Evolutionary conservation across 2,113 vertebrate genomes (phyloP).

Genomic region (Bombycilla garrulus): DNA sequence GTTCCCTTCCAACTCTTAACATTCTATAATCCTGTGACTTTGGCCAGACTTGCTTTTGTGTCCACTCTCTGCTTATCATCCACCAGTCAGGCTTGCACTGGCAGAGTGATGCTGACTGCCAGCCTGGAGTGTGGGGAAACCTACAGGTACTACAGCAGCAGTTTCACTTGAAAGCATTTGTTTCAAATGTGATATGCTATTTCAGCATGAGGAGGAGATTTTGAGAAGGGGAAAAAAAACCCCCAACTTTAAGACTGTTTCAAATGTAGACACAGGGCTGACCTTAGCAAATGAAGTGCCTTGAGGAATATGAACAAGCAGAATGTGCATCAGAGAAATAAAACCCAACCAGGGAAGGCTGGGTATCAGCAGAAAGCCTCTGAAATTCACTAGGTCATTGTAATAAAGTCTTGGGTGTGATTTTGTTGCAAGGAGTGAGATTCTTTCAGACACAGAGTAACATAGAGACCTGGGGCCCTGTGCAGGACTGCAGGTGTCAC

Average conservation of each 20-base stretch:
- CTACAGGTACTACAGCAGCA: not conserved
- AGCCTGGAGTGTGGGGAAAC: accelerated
- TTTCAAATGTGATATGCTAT: not conserved
- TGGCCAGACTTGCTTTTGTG: not conserved
- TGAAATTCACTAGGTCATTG: not conserved
- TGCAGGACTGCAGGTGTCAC: not conserved
- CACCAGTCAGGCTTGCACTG: not conserved
- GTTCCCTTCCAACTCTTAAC: not conserved
- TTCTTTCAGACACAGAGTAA: not conserved
- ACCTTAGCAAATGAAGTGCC: not conserved
- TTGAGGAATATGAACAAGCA: not conserved
- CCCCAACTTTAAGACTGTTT: not conserved
- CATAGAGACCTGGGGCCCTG: accelerated
- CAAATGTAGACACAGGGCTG: not conserved
- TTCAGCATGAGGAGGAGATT: not conserved
- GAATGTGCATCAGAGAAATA: not conserved
- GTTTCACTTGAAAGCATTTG: not conserved
- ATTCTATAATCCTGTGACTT: not conserved
- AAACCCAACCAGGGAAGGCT: not conserved
- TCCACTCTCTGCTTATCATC: accelerated
- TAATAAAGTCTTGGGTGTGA: not conserved
- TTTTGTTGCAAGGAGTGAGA: not conserved
- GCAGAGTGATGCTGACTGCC: not conserved
- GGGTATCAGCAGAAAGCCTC: not conserved
- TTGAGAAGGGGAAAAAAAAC: not conserved